Evolutionary conservation across 2,888 invertebrate genomes (phyloP).

Genomic region (Chydorus sphaericus): DNA sequence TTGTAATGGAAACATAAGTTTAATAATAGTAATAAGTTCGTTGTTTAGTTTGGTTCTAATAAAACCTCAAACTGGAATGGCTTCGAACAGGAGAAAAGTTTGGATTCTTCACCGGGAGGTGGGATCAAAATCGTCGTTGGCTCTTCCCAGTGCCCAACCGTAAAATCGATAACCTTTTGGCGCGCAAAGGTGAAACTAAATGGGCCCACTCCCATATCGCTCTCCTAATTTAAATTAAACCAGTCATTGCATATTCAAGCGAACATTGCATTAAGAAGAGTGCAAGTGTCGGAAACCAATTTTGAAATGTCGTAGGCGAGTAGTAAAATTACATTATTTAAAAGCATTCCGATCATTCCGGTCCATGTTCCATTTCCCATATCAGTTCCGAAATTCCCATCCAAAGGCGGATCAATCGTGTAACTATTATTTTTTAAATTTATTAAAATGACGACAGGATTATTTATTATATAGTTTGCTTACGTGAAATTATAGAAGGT

Average conservation of each 20-base stretch:
- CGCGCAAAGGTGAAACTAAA: slow-evolving; percentile 4
- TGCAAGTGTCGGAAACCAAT: no score
- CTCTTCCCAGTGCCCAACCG: neutral
- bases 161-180: slow-evolving; percentile 6
- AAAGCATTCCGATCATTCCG: slow-evolving; percentile 4
- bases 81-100: slow-evolving; percentile 1
- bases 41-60: neutral
- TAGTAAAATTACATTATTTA: neutral
- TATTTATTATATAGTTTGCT: neutral
- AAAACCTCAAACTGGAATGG: slow-evolving; percentile 7
- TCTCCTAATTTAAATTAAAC: no score
- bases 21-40: neutral
- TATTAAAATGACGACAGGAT: neutral
- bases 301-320: no score
- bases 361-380: slow-evolving; percentile 3
- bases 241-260: no score
- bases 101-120: slow-evolving; percentile 4
- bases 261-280: no score
- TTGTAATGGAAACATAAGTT: neutral
- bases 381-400: neutral
- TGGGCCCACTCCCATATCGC: slow-evolving; percentile 3
- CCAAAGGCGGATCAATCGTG: neutral
- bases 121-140: slow-evolving; percentile 5
- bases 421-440: neutral
- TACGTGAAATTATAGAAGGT: slow-evolving; percentile 1